Evolutionary conservation across 53 echinoderm and acorn worm species (phyloP).

Genomic region (Stichopus horrens): DNA sequence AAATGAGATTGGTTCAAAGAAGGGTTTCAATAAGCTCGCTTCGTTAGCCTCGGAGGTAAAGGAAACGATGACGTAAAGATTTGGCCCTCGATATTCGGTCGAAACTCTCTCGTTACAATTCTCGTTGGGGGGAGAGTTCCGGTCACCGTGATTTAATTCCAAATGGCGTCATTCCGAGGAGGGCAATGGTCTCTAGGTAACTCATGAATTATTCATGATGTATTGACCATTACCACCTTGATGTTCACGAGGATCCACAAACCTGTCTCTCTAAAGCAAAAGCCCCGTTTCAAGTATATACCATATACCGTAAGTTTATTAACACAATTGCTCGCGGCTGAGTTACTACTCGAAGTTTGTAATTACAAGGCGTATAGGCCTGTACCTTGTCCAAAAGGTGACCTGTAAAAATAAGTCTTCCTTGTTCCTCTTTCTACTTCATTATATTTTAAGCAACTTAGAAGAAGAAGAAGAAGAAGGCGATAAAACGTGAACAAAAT

Average conservation of each 20-base stretch:
- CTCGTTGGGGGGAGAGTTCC: not conserved
- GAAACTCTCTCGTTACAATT: constrained; percentile 14
- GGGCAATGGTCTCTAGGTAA: constrained; percentile 13
- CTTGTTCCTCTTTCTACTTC: too few relatives aligned
- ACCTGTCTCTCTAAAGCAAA: too few relatives aligned
- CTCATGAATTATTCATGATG: constrained; percentile 33
- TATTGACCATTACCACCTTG: constrained; percentile 32
- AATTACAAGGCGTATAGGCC: too few relatives aligned
- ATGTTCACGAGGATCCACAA: not conserved
- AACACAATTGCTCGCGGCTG: too few relatives aligned
- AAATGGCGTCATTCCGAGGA: not conserved
- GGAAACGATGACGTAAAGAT: constrained; percentile 3
- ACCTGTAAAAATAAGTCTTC: too few relatives aligned
- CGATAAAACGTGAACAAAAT: too few relatives aligned
- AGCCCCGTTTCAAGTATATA: too few relatives aligned
- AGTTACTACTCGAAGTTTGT: too few relatives aligned
- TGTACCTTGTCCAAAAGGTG: too few relatives aligned
- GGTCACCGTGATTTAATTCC: constrained; percentile 31
- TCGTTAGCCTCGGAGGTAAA: not conserved
- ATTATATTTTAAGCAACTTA: too few relatives aligned
- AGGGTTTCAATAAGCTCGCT: not conserved
- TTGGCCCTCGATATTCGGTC: not conserved
- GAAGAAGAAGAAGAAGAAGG: too few relatives aligned
- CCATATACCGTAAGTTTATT: too few relatives aligned
- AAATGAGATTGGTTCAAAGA: not conserved